A percentile compares a stretch with the other conserved stretches of the same genome.
Evolutionary conservation across 1,140 invertebrate genomes (phyloP).

Genomic region (Aphidius ervi): DNA sequence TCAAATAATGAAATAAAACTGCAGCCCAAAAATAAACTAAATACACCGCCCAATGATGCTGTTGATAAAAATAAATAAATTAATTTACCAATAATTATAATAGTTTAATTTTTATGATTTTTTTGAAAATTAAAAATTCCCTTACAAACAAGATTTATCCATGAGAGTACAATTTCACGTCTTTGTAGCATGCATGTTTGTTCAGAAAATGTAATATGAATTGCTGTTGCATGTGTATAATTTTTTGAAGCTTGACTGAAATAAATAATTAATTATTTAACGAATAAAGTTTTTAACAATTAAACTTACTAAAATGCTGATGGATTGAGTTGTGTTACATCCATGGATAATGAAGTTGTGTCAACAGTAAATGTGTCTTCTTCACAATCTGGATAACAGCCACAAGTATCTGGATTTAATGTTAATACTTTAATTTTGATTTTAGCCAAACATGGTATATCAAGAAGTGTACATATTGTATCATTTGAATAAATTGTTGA

Average conservation of each 20-base stretch:
- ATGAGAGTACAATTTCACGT: slow-evolving; percentile 51
- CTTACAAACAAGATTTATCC: slow-evolving; percentile 46
- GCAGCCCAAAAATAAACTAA: slow-evolving; percentile 53
- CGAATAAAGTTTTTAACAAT: too few relatives aligned
- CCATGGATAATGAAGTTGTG: slow-evolving; percentile 31
- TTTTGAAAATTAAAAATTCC: slow-evolving; percentile 16
- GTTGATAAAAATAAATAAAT: slow-evolving; percentile 30
- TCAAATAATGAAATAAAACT: slow-evolving; percentile 51
- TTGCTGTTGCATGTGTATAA: slow-evolving; percentile 50
- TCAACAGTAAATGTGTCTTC: slow-evolving; percentile 31
- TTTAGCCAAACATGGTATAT: slow-evolving; percentile 25
- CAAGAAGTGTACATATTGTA: slow-evolving; percentile 26
- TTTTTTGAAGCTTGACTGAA: slow-evolving; percentile 45
- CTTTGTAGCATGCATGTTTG: slow-evolving; percentile 58
- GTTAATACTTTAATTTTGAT: slow-evolving; percentile 15
- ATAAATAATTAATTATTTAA: slow-evolving; percentile 20
- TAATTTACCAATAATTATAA: slow-evolving; percentile 12
- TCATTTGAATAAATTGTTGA: not conserved
- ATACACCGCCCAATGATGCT: slow-evolving; percentile 54
- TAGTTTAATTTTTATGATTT: not conserved
- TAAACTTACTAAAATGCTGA: slow-evolving; percentile 42
- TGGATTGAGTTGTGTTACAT: slow-evolving; percentile 28
- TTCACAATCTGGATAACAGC: slow-evolving; percentile 42
- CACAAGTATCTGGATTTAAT: slow-evolving; percentile 25
- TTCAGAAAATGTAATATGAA: slow-evolving; percentile 63